Evolutionary conservation across 2,797 vertebrate species (phyloP), one percentile per base, ranked within the genome.

Genomic region (Enteromius anoplus): DNA sequence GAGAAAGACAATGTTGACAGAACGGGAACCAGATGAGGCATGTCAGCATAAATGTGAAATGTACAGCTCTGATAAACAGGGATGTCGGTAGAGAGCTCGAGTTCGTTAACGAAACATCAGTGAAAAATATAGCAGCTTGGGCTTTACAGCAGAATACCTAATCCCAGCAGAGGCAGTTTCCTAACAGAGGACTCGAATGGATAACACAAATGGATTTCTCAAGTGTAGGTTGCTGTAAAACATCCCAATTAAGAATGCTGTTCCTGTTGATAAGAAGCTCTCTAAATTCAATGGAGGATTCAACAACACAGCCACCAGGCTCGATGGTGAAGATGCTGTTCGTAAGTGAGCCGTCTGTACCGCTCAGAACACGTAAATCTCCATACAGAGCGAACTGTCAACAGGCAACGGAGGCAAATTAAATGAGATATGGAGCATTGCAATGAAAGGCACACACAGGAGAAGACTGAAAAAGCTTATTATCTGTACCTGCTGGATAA

Each of bases 211-310:
- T 81, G 87, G 82, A 87, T 85, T 23, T 69, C 85, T 82, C 89
- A 89, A 87, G 90, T 86, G 89, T 80, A 85, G 55, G 86, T 80
- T 80, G 82, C 78, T 58, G 84, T 86, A 72, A 86, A 81, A 86
- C 84, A 88, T 84, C 84, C 85, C 86, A 84, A 84, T 83, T 84
- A 34, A 55, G 73, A 81, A 82, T 34, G 32, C 5, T 58, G 82
- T 85, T 89, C 88, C 88, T 88, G 89, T 88, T 88, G 87, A 85
- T 72, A 80, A 87, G 84, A 86, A 80, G 86, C 71, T 26, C 75
- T 58, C 5, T 81, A 87, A 91, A 92, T 92, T 82, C 91, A 92
- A 91, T 72, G 85, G 85, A 86, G 29, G 45, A 81, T 88, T 91
- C 86, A 82, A 76, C 79, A 90, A 90, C 85, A 89, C 87, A 85